A percentile compares a stretch with the other conserved stretches of the same genome.
Conservation (phyloP, 2,797 vertebrate genomes). For the Antrozous pallidus region DNA sequence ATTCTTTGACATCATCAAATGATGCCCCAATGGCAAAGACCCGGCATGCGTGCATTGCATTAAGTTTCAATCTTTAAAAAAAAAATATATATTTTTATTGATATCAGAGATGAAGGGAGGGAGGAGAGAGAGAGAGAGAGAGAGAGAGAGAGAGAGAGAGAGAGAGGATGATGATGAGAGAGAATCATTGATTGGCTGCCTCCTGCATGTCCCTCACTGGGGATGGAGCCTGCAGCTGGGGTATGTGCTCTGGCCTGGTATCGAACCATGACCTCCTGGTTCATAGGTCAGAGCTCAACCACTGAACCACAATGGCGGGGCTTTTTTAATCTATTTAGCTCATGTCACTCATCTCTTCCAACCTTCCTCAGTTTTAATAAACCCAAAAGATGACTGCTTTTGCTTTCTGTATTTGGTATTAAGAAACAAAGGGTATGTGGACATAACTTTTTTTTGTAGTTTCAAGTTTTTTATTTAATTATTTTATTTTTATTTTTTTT, state of each 20-base stretch:
- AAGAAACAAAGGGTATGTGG: not conserved
- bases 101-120: too few species aligned
- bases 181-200: not conserved
- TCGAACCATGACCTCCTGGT: not conserved
- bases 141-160: not conserved
- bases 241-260: not conserved
- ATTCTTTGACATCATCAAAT: not conserved
- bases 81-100: too few species aligned
- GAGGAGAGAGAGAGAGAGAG: not conserved
- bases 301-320: not conserved
- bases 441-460: not conserved
- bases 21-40: not conserved
- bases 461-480: too few species aligned
- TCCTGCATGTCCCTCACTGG: not conserved
- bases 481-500: too few species aligned
- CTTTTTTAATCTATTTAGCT: not conserved
- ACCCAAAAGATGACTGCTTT: not conserved
- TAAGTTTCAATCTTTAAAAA: not conserved
- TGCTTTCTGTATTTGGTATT: not conserved
- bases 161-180: not conserved
- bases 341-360: not conserved
- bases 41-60: rapidly evolving
- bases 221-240: not conserved
- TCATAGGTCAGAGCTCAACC: too few species aligned
- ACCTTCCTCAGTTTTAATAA: not conserved